phyloP scores from a whole-genome alignment of 2,113 vertebrate species.

The Aspidoscelis tigris region DNA sequence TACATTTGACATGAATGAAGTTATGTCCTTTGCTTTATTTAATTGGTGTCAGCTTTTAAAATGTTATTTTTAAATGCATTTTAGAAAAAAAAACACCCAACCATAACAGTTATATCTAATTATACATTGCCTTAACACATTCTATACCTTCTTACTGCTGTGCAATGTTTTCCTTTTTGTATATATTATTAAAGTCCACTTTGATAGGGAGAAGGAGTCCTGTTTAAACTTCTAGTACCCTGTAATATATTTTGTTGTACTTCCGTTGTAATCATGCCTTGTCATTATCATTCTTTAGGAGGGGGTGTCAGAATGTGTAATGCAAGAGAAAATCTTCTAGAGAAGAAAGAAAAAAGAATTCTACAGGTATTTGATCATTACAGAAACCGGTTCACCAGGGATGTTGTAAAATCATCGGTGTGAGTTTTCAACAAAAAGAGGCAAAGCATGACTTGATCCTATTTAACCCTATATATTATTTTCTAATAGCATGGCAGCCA shows the following conservation, averaged over 20 bases:
- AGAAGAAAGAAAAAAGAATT: slow-evolving; percentile 18
- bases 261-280: slow-evolving; percentile 28
- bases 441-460: not conserved
- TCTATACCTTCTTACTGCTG: slow-evolving; percentile 46
- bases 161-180: slow-evolving; percentile 33
- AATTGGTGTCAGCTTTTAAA: slow-evolving; percentile 45
- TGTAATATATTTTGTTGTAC: slow-evolving; percentile 18
- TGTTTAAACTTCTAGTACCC: slow-evolving; percentile 39
- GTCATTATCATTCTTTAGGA: slow-evolving; percentile 16
- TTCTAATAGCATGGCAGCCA: not conserved
- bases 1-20: slow-evolving; percentile 55
- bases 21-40: slow-evolving; percentile 59
- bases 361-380: not conserved
- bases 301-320: slow-evolving; percentile 46
- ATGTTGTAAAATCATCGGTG: not conserved
- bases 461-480: not conserved
- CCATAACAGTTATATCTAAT: slow-evolving; percentile 32
- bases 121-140: not conserved
- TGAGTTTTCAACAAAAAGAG: not conserved
- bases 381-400: not conserved
- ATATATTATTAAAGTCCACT: slow-evolving; percentile 40
- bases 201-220: slow-evolving; percentile 43
- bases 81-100: slow-evolving; percentile 13
- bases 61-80: slow-evolving; percentile 37
- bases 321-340: not conserved